Percentiles rank a stretch among this genome's conserved stretches.
Conservation (phyloP, 2,888 invertebrate genomes). For the Neoascia interrupta region DNA sequence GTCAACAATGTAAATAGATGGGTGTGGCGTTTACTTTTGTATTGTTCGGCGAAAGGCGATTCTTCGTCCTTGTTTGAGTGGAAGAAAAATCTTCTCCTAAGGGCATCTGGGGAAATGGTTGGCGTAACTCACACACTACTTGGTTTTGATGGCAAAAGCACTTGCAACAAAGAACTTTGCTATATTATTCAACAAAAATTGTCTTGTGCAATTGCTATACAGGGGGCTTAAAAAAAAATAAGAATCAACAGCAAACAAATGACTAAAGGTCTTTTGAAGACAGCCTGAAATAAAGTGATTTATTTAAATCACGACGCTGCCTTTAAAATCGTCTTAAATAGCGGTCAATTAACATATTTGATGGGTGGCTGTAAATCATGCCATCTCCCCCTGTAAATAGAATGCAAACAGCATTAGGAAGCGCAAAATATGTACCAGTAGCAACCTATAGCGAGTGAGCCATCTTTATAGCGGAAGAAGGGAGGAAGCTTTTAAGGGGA, state of each 20-base stretch:
- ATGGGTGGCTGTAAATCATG: constrained; percentile 48
- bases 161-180: constrained; percentile 48
- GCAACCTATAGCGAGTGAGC: neutral
- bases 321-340: constrained; percentile 31
- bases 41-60: constrained; percentile 40
- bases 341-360: constrained; percentile 61
- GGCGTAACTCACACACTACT: constrained; percentile 27
- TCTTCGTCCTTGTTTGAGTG: constrained; percentile 17
- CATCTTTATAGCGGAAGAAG: constrained; percentile 3
- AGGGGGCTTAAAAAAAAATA: too few relatives aligned
- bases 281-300: constrained; percentile 1
- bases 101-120: constrained; percentile 53
- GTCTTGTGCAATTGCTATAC: constrained; percentile 20
- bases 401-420: constrained; percentile 33
- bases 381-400: neutral
- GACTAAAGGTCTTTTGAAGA: constrained; percentile 34
- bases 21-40: constrained; percentile 57
- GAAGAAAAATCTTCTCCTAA: constrained; percentile 32
- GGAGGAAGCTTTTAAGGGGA: constrained; percentile 38
- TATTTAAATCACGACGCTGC: constrained; percentile 27
- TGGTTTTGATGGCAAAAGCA: constrained; percentile 22
- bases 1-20: constrained; percentile 61
- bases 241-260: constrained; percentile 30
- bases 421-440: neutral
- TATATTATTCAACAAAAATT: constrained; percentile 46